phyloP scores from a whole-genome alignment of 2,888 invertebrate genomes.

The Frankliniella intonsa region DNA sequence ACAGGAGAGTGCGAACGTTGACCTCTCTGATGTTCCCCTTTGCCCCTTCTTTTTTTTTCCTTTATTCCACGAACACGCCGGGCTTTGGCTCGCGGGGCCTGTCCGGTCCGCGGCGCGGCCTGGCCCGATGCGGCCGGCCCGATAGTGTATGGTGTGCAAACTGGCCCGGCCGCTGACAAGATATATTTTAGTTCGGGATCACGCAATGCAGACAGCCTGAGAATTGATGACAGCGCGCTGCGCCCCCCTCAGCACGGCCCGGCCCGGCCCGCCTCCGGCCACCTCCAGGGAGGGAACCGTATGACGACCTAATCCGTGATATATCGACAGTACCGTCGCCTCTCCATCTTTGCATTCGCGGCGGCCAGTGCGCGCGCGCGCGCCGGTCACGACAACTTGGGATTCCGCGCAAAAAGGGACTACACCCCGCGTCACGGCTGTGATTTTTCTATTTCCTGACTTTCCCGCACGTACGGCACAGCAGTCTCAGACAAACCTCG shows the following conservation, averaged over 20 bases:
- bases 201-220: neutral
- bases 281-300: neutral
- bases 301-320: slow-evolving; percentile 1
- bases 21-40: too few species aligned
- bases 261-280: too few species aligned
- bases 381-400: neutral
- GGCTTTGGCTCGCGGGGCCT: neutral
- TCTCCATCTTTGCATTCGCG: neutral
- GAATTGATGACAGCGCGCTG: slow-evolving; percentile 5
- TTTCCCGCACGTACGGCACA: too few species aligned
- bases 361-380: neutral
- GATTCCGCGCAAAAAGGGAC: too few species aligned
- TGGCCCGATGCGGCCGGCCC: too few species aligned
- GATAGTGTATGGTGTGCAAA: neutral
- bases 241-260: neutral
- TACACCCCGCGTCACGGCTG: too few species aligned
- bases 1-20: too few species aligned
- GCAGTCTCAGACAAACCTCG: too few species aligned
- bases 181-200: slow-evolving; percentile 10
- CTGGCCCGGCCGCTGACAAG: neutral
- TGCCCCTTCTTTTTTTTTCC: neutral
- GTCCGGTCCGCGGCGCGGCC: too few species aligned
- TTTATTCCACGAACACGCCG: neutral
- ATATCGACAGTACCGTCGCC: slow-evolving; percentile 10
- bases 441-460: too few species aligned